phyloP scores from a whole-genome alignment of 2,113 vertebrate species.

The Corythornis cristatus region DNA sequence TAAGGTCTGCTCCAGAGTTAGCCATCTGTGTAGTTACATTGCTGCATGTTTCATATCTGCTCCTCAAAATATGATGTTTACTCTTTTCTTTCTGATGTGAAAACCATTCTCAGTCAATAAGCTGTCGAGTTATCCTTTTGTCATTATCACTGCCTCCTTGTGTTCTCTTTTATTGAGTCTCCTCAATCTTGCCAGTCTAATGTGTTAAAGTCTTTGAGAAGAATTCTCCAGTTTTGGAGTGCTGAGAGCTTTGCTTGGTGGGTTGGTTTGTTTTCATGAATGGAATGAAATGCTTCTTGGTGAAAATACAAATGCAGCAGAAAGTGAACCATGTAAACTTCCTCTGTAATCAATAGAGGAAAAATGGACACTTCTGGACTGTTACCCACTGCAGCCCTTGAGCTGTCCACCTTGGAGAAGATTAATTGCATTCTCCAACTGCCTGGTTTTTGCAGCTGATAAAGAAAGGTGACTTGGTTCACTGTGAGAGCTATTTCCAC shows the following conservation, averaged over 20 bases:
- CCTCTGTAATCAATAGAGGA: background rate
- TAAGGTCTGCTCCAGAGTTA: background rate
- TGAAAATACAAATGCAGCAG: constrained; percentile 18
- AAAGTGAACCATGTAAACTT: background rate
- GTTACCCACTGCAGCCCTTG: background rate
- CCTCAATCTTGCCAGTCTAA: constrained; percentile 4
- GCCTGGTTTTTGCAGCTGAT: background rate
- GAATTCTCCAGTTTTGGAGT: constrained; percentile 1
- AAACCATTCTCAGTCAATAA: constrained; percentile 45
- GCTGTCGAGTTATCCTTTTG: constrained; percentile 26
- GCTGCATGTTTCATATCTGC: background rate
- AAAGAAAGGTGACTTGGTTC: background rate
- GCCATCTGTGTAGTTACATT: background rate
- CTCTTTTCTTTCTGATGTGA: constrained; percentile 38
- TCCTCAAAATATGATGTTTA: background rate
- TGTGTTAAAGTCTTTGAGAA: constrained; percentile 41
- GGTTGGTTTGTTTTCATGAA: constrained; percentile 3
- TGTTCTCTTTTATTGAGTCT: background rate
- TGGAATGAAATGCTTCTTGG: constrained; percentile 5
- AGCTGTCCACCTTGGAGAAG: constrained; percentile 11
- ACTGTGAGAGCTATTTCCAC: background rate
- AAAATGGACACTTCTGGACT: background rate
- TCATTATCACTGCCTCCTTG: background rate
- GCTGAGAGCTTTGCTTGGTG: background rate
- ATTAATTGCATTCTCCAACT: background rate